Evolutionary conservation across 2,888 invertebrate species (phyloP).

Genomic region (Sicus ferrugineus): DNA sequence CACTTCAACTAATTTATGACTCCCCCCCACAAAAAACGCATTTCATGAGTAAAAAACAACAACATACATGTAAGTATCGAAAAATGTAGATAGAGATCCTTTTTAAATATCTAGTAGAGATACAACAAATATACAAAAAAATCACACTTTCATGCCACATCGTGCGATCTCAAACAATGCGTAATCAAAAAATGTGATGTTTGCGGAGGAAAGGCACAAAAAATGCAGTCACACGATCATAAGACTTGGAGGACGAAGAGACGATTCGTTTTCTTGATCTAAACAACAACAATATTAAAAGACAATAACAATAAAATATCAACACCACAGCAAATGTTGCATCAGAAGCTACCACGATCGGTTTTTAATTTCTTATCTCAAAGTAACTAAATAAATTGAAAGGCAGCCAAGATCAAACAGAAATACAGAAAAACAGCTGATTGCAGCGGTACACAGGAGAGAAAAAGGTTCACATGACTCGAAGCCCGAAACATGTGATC

Average conservation of each 20-base stretch:
- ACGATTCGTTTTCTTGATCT: neutral
- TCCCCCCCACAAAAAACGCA: too few relatives aligned
- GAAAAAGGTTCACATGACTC: slow-evolving; percentile 11
- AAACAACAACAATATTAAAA: neutral
- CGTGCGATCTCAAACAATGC: too few relatives aligned
- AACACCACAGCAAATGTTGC: neutral
- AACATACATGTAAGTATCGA: too few relatives aligned
- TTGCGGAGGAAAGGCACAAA: neutral
- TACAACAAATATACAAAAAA: too few relatives aligned
- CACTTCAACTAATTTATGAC: too few relatives aligned
- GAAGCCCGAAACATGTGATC: slow-evolving; percentile 18
- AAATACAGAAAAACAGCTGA: slow-evolving; percentile 32
- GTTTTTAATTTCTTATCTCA: slow-evolving; percentile 21
- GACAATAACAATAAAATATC: neutral
- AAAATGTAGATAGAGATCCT: too few relatives aligned
- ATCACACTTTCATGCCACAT: too few relatives aligned
- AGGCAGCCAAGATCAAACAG: slow-evolving; percentile 14
- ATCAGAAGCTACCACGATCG: neutral
- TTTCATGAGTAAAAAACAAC: too few relatives aligned
- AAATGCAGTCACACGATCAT: slow-evolving; percentile 5
- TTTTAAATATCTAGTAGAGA: too few relatives aligned
- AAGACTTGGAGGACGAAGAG: neutral
- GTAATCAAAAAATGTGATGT: too few relatives aligned
- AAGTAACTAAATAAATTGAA: slow-evolving; percentile 20
- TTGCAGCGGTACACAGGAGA: neutral